Evolutionary conservation across 92 coral and sea anemone species (phyloP), one percentile per base, ranked within the genome.

Genomic region (Galaxea fascicularis): DNA sequence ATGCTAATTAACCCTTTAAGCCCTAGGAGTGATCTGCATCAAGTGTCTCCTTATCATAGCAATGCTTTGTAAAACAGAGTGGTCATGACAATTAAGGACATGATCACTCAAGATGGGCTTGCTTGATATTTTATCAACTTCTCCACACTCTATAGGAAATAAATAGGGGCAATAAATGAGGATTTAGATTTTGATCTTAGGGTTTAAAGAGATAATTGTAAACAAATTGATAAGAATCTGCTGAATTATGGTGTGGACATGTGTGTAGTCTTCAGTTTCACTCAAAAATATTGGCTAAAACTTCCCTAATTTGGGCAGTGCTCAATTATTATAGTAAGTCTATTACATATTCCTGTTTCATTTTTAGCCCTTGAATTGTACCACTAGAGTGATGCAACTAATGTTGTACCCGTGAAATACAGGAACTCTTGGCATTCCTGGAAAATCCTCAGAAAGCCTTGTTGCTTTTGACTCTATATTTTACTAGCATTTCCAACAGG

Each of bases 211-310:
- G n/a, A n/a, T n/a, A n/a, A n/a, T n/a, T n/a, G n/a, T n/a, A n/a
- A n/a, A 30, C 16, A 47, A 73, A 47, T 73, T 73, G 77, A 45
- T 73, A 44, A 21, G 59, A 73, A 73, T 73, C 59, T n/a, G 77
- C 77, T 73, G 77, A 73, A 45, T 69, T 73, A 45, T 73, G 54
- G 62, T 73, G 60, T 73, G 77, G 52, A 71, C 77, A 73, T 73
- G 77, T 73, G 46, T 47, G 59, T 44, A 45, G n/a, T n/a, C n/a
- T n/a, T n/a, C n/a, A n/a, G n/a, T n/a, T n/a, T n/a, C n/a, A 49
- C 30, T 49, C 10, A 18, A 73, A 73, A 73, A 47, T 44, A 73
- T 73, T 45, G 63, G 57, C 77, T 73, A 73, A 44, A 73, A 73
- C 45, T 44, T 73, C 59, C 77, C 60, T n/a, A 73, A 45, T 73